Evolutionary conservation across 2,888 invertebrate genomes (phyloP).

Genomic region (Nudaria mundana): DNA sequence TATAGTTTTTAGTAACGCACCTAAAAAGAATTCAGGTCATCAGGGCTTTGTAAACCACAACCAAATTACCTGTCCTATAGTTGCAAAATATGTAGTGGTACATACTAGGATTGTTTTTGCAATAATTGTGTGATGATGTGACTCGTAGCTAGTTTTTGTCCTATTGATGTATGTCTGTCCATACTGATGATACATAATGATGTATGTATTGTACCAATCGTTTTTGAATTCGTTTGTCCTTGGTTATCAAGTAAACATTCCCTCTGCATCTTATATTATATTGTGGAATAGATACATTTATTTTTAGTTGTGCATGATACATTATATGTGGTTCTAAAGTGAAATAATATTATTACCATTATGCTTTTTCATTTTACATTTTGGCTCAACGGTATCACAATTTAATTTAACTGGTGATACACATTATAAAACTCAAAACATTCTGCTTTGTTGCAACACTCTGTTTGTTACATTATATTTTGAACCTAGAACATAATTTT

Average conservation of each 20-base stretch:
- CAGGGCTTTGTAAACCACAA: constrained; percentile 73
- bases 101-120: constrained; percentile 51
- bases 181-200: no score
- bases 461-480: constrained; percentile 53
- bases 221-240: no score
- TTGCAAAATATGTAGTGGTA: constrained; percentile 76
- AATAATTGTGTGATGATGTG: constrained; percentile 46
- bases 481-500: constrained; percentile 39
- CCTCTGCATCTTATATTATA: constrained; percentile 35
- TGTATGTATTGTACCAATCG: no score
- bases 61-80: constrained; percentile 78
- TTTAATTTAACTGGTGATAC: constrained; percentile 59
- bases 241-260: constrained; percentile 38
- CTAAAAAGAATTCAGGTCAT: constrained; percentile 60
- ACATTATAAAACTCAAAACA: constrained; percentile 40
- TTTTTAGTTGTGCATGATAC: constrained; percentile 39
- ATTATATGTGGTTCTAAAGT: constrained; percentile 5
- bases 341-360: constrained; percentile 25
- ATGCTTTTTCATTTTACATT: constrained; percentile 59
- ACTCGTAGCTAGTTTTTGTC: constrained; percentile 61
- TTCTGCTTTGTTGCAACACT: constrained; percentile 59
- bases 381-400: constrained; percentile 69
- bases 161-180: constrained; percentile 57
- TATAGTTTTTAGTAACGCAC: constrained; percentile 65
- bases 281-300: constrained; percentile 29